A percentile compares a stretch with the other conserved stretches of the same genome.
phyloP scores from a whole-genome alignment of 92 coral and sea anemone species.

The Zoanthus sansibaricus region DNA sequence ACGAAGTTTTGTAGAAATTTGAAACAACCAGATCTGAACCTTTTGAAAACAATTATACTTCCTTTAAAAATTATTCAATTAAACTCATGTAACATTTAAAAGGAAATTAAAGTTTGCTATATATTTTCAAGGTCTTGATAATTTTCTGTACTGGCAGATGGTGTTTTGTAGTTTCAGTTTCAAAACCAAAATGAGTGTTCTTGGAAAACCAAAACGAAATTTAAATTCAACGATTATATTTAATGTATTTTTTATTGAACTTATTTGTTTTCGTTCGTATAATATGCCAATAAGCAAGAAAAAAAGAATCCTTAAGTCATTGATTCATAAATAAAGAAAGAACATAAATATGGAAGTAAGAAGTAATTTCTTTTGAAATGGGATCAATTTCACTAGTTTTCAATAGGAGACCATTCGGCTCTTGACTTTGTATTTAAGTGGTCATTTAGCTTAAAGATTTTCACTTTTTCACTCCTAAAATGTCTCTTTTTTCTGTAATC shows the following conservation, averaged over 20 bases:
- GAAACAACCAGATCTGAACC: conserved; percentile 4
- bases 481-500: conserved; percentile 25
- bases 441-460: conserved; percentile 20
- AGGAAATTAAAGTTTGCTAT: conserved; percentile 5
- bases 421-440: conserved; percentile 16
- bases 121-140: conserved; percentile 28
- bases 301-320: neutral
- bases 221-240: neutral
- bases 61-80: neutral
- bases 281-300: neutral
- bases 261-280: neutral
- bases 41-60: neutral
- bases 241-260: neutral
- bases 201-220: neutral
- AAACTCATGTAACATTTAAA: conserved; percentile 7
- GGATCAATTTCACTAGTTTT: neutral
- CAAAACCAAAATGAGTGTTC: conserved; percentile 8
- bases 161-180: neutral
- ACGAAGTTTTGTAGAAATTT: neutral
- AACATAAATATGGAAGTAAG: neutral
- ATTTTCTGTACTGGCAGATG: conserved; percentile 21
- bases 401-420: neutral
- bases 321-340: neutral
- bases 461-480: conserved; percentile 15
- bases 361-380: neutral